Conservation (phyloP, 2,888 invertebrate species). For the Deroplatys truncata region DNA sequence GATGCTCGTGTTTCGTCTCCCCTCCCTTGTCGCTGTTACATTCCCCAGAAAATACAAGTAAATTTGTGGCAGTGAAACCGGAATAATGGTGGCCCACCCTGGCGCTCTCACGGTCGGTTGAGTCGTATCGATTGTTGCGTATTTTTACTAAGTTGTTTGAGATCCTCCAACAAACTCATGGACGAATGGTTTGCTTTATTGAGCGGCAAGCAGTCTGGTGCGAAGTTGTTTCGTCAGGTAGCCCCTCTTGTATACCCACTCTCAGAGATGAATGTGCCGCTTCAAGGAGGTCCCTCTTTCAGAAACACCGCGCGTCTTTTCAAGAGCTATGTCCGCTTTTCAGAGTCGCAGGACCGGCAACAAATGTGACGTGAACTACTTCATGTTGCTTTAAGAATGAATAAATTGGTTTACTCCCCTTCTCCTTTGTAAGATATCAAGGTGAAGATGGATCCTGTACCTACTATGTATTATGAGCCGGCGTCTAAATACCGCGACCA, state of each 20-base stretch:
- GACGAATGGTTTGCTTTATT: neutral
- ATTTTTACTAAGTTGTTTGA: neutral
- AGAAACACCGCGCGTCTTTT: neutral
- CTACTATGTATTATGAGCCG: too few species aligned
- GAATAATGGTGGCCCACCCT: neutral
- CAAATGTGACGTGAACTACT: neutral
- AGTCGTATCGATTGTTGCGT: neutral
- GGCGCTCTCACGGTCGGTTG: slow-evolving; percentile 2
- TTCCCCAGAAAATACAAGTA: neutral
- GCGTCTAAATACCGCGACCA: too few species aligned
- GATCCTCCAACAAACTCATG: neutral
- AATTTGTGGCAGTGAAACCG: neutral
- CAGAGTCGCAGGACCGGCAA: neutral
- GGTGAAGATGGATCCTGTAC: neutral
- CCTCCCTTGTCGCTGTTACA: neutral
- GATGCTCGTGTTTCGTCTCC: neutral
- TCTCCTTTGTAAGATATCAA: neutral
- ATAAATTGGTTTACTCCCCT: neutral
- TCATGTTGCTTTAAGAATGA: neutral
- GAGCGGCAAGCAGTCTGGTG: neutral
- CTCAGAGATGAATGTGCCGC: neutral
- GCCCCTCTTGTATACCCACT: neutral
- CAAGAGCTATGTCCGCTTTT: neutral
- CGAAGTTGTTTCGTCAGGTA: neutral
- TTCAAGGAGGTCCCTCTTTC: neutral